These are phyloP conservation scores for Rotaria magnacalcarata DNA, from an alignment of 2,888 invertebrate species.

Conservation along the genomic window DNA sequence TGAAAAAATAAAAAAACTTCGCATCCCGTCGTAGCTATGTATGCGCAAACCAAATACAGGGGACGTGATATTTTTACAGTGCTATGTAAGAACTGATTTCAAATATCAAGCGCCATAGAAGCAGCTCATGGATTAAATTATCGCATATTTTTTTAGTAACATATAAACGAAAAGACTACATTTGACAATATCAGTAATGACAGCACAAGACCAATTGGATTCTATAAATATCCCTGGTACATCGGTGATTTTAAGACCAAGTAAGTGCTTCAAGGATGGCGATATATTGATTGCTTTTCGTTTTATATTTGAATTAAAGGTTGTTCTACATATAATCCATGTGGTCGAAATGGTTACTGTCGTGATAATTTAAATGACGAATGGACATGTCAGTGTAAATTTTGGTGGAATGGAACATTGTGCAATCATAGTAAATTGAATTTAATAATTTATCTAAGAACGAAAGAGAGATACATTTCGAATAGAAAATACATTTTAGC, in stretches of 20 bases:
- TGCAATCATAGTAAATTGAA: background rate
- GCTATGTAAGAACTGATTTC: background rate
- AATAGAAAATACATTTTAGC: no score
- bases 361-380: background rate
- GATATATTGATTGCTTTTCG: background rate
- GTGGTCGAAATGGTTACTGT: background rate
- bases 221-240: background rate
- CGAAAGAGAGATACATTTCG: no score
- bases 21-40: background rate
- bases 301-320: background rate
- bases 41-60: background rate
- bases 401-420: background rate
- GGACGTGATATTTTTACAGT: background rate
- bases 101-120: background rate
- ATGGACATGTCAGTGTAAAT: background rate
- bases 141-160: background rate
- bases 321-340: background rate
- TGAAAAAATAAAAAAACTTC: background rate
- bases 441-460: no score
- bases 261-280: background rate
- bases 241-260: background rate
- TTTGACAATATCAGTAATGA: background rate
- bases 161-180: background rate
- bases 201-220: background rate
- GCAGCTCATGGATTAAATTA: background rate